Conservation (phyloP, 2,113 vertebrate genomes). For the Chascanopsetta lugubris region DNA sequence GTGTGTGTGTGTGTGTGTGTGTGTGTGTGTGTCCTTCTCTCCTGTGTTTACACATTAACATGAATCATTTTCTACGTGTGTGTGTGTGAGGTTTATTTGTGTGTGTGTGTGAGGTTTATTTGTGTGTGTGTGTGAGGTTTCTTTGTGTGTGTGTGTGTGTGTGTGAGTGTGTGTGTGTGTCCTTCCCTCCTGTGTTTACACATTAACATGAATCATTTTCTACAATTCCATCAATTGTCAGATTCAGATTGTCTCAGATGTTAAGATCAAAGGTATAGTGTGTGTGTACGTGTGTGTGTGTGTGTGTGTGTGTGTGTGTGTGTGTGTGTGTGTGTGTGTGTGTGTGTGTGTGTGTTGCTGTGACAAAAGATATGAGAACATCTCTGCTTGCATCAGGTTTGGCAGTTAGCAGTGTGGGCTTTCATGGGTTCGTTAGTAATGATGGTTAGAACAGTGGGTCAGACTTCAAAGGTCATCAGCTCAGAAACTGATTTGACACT, state of each 20-base stretch:
- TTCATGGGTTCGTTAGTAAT: too few species aligned
- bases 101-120: too few species aligned
- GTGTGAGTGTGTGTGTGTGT: too few species aligned
- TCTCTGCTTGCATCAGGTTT: not conserved
- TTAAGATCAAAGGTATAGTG: too few species aligned
- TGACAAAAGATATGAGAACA: not conserved
- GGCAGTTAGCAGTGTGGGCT: not conserved
- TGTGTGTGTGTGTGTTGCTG: not conserved
- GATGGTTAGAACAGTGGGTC: not conserved
- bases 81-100: too few species aligned
- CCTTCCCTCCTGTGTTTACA: too few species aligned
- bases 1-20: conserved; percentile 2
- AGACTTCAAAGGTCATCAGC: not conserved
- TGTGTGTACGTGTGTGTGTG: conserved; percentile 24
- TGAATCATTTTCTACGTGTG: too few species aligned
- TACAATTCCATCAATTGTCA: conserved; percentile 57
- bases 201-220: too few species aligned
- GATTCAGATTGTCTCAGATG: too few species aligned
- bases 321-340: not conserved
- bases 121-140: too few species aligned
- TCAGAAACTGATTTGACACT: not conserved
- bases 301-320: conserved; percentile 1
- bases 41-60: too few species aligned
- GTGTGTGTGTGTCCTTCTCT: not conserved
- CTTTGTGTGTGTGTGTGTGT: too few species aligned